Percentiles rank a stretch among this genome's conserved stretches.
phyloP scores from a whole-genome alignment of 2,888 invertebrate genomes.

The Agrypnus murinus region DNA sequence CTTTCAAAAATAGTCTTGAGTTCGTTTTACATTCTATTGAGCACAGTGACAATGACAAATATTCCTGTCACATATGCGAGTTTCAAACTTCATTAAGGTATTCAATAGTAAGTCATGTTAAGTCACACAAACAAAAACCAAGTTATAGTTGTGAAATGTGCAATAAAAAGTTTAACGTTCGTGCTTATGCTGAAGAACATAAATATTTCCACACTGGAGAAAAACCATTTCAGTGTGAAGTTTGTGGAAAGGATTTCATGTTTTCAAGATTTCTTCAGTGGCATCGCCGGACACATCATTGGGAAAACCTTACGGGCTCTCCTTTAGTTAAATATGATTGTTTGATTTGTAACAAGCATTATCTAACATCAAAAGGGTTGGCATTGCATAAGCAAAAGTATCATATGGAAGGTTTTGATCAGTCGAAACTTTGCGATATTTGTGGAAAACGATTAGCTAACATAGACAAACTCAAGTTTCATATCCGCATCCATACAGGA shows the following conservation, averaged over 20 bases:
- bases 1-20: slow-evolving; percentile 71
- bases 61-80: slow-evolving; percentile 62
- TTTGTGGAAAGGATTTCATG: slow-evolving; percentile 74
- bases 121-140: slow-evolving; percentile 68
- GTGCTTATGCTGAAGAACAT: slow-evolving; percentile 70
- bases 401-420: slow-evolving; percentile 72
- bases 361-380: slow-evolving; percentile 62
- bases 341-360: slow-evolving; percentile 67
- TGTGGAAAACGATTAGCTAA: slow-evolving; percentile 67
- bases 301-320: slow-evolving; percentile 60
- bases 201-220: slow-evolving; percentile 73
- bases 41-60: slow-evolving; percentile 66
- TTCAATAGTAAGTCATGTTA: slow-evolving; percentile 35
- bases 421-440: slow-evolving; percentile 70
- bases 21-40: slow-evolving; percentile 71
- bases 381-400: slow-evolving; percentile 65
- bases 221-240: slow-evolving; percentile 71
- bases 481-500: slow-evolving; percentile 69
- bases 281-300: slow-evolving; percentile 72
- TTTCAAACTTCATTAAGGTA: slow-evolving; percentile 64
- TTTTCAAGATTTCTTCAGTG: slow-evolving; percentile 73
- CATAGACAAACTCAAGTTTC: slow-evolving; percentile 64
- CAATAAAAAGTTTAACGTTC: slow-evolving; percentile 68
- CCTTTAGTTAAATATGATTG: slow-evolving; percentile 69
- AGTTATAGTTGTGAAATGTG: slow-evolving; percentile 71